phyloP scores from a whole-genome alignment of 1,140 invertebrate species.

The Saccostrea cuccullata region DNA sequence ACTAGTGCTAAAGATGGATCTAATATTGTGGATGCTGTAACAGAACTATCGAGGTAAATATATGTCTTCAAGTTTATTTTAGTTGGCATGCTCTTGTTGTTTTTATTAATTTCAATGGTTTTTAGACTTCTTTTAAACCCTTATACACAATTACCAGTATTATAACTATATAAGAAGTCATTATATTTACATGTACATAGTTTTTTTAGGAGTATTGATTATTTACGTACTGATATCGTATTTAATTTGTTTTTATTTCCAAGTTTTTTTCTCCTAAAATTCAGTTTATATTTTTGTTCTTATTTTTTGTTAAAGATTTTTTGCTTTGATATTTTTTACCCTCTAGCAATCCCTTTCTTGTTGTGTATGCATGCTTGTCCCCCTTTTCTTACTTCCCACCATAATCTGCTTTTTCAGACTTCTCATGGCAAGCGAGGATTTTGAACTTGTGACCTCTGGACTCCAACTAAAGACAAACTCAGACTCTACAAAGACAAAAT shows the following conservation, averaged over 20 bases:
- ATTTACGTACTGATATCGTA: too few relatives aligned
- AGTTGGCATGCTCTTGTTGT: neutral
- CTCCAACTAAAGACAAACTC: slow-evolving; percentile 71
- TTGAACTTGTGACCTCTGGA: slow-evolving; percentile 79
- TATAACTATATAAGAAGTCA: too few relatives aligned
- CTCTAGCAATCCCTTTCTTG: neutral
- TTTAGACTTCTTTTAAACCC: neutral
- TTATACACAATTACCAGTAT: too few relatives aligned
- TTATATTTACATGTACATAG: too few relatives aligned
- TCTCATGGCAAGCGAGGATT: slow-evolving; percentile 80
- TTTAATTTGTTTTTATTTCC: too few relatives aligned
- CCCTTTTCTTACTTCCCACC: neutral
- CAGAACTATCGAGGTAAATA: slow-evolving; percentile 78
- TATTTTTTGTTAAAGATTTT: neutral
- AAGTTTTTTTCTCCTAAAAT: neutral
- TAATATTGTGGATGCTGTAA: slow-evolving; percentile 79
- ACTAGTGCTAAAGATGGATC: slow-evolving; percentile 79
- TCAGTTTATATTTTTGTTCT: neutral
- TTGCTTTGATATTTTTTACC: neutral
- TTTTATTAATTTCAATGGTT: neutral
- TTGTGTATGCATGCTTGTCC: slow-evolving; percentile 9
- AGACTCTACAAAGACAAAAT: slow-evolving; percentile 57
- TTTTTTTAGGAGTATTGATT: too few relatives aligned
- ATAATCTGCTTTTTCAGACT: slow-evolving; percentile 73
- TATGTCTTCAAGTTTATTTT: neutral